Percentiles rank a stretch among this genome's conserved stretches.
These are phyloP conservation scores for Plemyria rubiginata DNA, from an alignment of 2,888 invertebrate genomes.

Conservation along the genomic window DNA sequence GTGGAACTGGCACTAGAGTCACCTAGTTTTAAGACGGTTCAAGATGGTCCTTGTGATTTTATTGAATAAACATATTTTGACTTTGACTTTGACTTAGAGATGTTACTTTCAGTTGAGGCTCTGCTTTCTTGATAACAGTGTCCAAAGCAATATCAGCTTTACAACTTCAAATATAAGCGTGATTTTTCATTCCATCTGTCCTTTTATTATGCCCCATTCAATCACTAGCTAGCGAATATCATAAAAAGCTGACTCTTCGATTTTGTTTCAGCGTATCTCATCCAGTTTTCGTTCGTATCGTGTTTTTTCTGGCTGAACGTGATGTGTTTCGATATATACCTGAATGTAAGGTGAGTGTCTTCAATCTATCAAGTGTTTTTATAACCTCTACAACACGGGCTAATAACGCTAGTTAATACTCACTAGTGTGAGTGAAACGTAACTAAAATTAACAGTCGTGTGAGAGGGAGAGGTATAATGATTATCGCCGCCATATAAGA, in stretches of 20 bases:
- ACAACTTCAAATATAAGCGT: conserved; percentile 22
- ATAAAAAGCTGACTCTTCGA: conserved; percentile 30
- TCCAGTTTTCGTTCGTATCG: conserved; percentile 87
- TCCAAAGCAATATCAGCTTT: conserved; percentile 24
- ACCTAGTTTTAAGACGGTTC: no score
- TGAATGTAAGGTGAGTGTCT: conserved; percentile 80
- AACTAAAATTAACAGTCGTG: no score
- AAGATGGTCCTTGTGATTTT: no score
- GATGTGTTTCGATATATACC: conserved; percentile 87
- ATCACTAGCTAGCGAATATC: conserved; percentile 28
- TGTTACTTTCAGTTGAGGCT: background rate
- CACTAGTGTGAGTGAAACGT: no score
- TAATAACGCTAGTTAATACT: no score
- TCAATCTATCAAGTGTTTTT: conserved; percentile 23
- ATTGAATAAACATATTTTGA: no score
- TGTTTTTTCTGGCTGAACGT: conserved; percentile 89
- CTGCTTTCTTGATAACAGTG: background rate
- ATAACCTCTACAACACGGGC: conserved; percentile 9
- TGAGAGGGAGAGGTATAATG: no score
- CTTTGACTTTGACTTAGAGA: no score
- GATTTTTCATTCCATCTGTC: conserved; percentile 14
- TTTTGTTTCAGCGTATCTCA: conserved; percentile 85
- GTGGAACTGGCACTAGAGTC: no score
- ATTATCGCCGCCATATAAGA: no score
- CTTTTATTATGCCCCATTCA: conserved; percentile 31